A percentile compares a stretch with the other conserved stretches of the same genome.
Evolutionary conservation across 2,888 invertebrate species (phyloP).

Genomic region (Salpingus planirostris): DNA sequence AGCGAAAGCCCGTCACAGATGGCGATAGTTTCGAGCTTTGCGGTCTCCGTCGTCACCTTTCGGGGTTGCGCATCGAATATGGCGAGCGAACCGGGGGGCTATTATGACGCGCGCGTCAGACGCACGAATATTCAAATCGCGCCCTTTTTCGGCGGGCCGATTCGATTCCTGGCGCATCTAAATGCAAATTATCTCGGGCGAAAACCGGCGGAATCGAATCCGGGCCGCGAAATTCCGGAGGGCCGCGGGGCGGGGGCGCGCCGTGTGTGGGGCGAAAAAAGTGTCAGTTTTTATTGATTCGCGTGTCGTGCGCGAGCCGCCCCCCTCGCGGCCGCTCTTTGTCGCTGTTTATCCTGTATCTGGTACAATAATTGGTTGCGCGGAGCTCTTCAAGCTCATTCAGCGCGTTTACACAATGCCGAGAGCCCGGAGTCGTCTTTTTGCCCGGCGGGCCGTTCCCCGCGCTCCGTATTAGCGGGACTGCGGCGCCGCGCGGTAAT

Average conservation of each 20-base stretch:
- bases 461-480: too few species aligned
- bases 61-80: too few species aligned
- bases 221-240: constrained; percentile 20
- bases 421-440: constrained; percentile 7
- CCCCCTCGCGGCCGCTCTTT: constrained; percentile 26
- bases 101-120: too few species aligned
- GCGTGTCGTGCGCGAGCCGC: constrained; percentile 31
- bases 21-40: too few species aligned
- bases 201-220: constrained; percentile 23
- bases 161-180: constrained; percentile 20
- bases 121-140: constrained; percentile 14
- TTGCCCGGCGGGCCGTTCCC: constrained; percentile 6
- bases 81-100: too few species aligned
- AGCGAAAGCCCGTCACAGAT: too few species aligned
- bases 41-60: too few species aligned
- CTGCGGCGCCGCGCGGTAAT: too few species aligned
- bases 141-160: constrained; percentile 9
- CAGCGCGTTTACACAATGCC: constrained; percentile 26
- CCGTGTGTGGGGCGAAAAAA: constrained; percentile 26
- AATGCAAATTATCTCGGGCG: constrained; percentile 22
- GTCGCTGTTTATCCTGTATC: constrained; percentile 37
- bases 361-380: constrained; percentile 38
- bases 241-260: constrained; percentile 1
- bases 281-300: constrained; percentile 40
- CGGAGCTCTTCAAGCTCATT: constrained; percentile 33